These are phyloP conservation scores for Tamias sibiricus DNA, from an alignment of 2,113 vertebrate genomes.

Conservation along the genomic window DNA sequence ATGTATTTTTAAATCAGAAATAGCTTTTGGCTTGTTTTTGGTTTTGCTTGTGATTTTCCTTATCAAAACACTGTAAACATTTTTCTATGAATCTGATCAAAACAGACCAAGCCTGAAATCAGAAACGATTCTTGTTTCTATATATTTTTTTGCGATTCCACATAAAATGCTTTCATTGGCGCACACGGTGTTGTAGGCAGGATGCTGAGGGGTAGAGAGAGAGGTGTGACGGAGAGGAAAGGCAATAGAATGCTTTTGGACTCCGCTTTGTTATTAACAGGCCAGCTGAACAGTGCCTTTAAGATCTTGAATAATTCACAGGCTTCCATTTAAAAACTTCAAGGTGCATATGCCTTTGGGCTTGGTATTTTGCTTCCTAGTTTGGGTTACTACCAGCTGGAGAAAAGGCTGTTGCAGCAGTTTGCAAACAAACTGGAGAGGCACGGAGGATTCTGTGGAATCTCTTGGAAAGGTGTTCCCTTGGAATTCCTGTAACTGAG, in stretches of 20 bases:
- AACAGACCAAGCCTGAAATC: constrained; percentile 22
- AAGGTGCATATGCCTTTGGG: not conserved
- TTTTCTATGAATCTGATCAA: constrained; percentile 54
- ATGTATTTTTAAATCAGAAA: constrained; percentile 52
- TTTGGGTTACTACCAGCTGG: not conserved
- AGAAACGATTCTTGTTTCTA: constrained; percentile 22
- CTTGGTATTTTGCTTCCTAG: not conserved
- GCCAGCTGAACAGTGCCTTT: not conserved
- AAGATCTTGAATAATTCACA: not conserved
- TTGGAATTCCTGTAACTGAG: not conserved
- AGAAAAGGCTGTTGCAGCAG: not conserved
- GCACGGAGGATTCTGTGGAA: not conserved
- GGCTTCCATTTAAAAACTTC: not conserved
- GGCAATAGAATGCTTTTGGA: not conserved
- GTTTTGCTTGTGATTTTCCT: constrained; percentile 56
- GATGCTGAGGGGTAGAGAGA: not conserved
- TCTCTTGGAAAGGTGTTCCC: not conserved
- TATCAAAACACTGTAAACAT: constrained; percentile 39
- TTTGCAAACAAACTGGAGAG: not conserved
- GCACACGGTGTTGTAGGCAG: not conserved
- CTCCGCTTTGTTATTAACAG: not conserved
- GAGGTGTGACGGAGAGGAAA: not conserved
- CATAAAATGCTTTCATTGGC: not conserved
- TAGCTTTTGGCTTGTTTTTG: constrained; percentile 36
- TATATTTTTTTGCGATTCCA: constrained; percentile 22